Percentiles rank a stretch among this genome's conserved stretches.
Conservation (phyloP, 2,113 vertebrate species). For the Hydrochoerus hydrochaeris region DNA sequence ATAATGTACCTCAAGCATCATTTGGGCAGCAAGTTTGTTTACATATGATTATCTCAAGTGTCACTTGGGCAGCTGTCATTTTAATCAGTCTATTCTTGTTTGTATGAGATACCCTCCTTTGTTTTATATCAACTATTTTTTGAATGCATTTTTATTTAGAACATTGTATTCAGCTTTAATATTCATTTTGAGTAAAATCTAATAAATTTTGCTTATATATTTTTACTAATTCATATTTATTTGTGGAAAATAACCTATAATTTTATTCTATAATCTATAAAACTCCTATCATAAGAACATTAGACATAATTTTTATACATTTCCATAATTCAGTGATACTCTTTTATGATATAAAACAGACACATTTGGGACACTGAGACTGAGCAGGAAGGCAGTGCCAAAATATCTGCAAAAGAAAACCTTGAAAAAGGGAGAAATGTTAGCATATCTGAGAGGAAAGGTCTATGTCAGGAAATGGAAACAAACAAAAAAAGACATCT, state of each 20-base stretch:
- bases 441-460: background rate
- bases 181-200: background rate
- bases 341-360: background rate
- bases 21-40: background rate
- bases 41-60: no score
- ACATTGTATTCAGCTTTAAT: background rate
- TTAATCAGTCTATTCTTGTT: background rate
- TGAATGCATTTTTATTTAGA: background rate
- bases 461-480: background rate
- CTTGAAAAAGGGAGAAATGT: background rate
- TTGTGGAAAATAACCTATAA: background rate
- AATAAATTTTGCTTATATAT: background rate
- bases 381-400: background rate
- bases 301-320: background rate
- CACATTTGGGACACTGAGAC: background rate
- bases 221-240: background rate
- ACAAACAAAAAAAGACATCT: background rate
- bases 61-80: background rate
- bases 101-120: background rate
- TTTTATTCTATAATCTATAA: background rate
- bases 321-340: background rate
- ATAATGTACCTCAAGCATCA: background rate
- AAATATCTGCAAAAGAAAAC: background rate
- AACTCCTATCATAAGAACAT: background rate
- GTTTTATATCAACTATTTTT: background rate